Conservation (phyloP, 2,797 vertebrate species). For the Gambelia wislizenii region DNA sequence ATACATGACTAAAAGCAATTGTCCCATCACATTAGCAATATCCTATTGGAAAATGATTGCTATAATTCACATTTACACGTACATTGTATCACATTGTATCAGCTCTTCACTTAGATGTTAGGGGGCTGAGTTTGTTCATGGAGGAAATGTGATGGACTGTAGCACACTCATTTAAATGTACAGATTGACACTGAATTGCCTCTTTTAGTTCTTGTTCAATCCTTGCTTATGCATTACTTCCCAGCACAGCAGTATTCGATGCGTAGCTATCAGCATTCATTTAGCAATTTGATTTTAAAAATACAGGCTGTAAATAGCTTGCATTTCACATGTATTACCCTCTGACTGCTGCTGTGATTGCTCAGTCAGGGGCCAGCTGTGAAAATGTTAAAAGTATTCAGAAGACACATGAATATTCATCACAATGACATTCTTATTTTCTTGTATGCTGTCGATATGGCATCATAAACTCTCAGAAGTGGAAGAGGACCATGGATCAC, state of each 20-base stretch:
- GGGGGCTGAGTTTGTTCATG: neutral
- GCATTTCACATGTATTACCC: conserved; percentile 72
- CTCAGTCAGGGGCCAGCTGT: conserved; percentile 72
- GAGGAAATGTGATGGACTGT: neutral
- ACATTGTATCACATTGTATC: neutral
- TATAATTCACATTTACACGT: conserved; percentile 46
- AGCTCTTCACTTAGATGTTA: neutral
- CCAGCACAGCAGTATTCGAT: conserved; percentile 50
- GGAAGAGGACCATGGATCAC: neutral
- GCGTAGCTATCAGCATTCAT: conserved; percentile 63
- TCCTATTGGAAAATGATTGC: conserved; percentile 40
- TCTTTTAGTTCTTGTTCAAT: neutral
- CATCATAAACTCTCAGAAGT: conserved; percentile 32
- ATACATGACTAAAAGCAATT: conserved; percentile 38
- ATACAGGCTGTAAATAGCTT: conserved; percentile 67
- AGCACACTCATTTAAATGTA: conserved; percentile 43
- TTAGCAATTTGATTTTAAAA: conserved; percentile 69
- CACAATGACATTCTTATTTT: conserved; percentile 69
- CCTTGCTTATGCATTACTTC: conserved; percentile 49
- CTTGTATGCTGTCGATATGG: conserved; percentile 36
- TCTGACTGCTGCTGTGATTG: conserved; percentile 70
- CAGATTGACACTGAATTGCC: conserved; percentile 38
- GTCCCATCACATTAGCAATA: conserved; percentile 40
- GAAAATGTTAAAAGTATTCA: conserved; percentile 77
- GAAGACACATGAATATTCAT: conserved; percentile 76